Evolutionary conservation across 2,888 invertebrate species (phyloP), one percentile per base, ranked within the genome.

Genomic region (Trisateles emortualis): DNA sequence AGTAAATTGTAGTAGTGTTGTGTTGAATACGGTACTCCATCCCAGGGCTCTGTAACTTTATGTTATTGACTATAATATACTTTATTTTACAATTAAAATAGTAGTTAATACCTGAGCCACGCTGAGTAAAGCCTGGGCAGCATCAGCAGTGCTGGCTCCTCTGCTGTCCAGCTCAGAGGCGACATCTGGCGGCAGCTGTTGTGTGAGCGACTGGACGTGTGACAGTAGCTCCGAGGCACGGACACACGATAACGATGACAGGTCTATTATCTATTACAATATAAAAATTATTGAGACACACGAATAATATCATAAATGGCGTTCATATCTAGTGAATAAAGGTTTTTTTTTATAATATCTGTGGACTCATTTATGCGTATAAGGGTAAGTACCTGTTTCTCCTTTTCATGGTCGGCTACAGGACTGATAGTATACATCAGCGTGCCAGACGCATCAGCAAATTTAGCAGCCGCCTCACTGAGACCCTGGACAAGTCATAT

Each of bases 111-210:
- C 78, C 70, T 71, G 73, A 1, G 73, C 73, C 0, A 73, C 64
- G 6, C 65, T 64, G 0, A 81, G 70, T 9, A 85, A 49, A 0
- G 56, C 63, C 13, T 80, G 76, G 5, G 83, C 78, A 1, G 76
- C 74, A 3, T 72, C 79, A 2, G 76, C 78, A 0, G 66, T 39
- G 4, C 39, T 55, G 0, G 73, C 72, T 0, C 82, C 79, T 2
- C 52, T 44, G 0, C 22, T n/a, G 58, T 83, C 83, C 38, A 88
- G 59, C 24, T 60, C 56, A 1, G 48, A 53, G 0, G 74, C 81
- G 0, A 42, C 46, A 0, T 16, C 60, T 0, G 72, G 76, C 0
- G 68, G 77, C 6, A 76, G 42, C 2, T 58, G 40, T 38, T 72
- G 59, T 0, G 75, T 67, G 6, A 86, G 59, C 8, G 63, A 66